Base-by-base conservation (phyloP, 2,888 invertebrate genomes). In the Chrysolina americana region DNA sequence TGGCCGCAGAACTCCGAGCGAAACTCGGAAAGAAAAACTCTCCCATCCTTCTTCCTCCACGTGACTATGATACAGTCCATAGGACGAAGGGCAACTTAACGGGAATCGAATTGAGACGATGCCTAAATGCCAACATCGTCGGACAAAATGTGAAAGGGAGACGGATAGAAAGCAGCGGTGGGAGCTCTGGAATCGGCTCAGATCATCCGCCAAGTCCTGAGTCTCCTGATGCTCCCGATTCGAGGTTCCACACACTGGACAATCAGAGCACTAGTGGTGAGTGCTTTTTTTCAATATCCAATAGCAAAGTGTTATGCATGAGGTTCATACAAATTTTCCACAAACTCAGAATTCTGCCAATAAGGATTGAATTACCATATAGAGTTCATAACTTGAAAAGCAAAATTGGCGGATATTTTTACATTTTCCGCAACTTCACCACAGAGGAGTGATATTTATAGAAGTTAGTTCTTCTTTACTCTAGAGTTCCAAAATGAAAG, bases 41-140 rank as follows among this genome's bases (percentile, higher is more conserved):
- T 11, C 97, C 97, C 0, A 92, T 98, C 69, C 90, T 98, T 23
- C 89, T 98, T 76, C 98, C 98, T 0, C 98, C 98, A 0, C 91
- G 96, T 41, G 98, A 98, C 88, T 98, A 98, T 89, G 98, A 98
- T 88, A 97, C 97, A 0, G 94, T 96, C 2, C 95, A 95, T 86
- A 91, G 95, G 70, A 93, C 91, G 76, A 87, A 94, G 76, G 95
- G 95, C 9, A 94, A 95, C 85, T 87, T 95, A 65, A 91, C 92
- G n/a, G 93, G 93, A 41, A 93, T 94, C 81, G 94, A 94, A 84
- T 87, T 92, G 77, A 87, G 93, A 65, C 89, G 94, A 47, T 94
- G 94, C 83, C 88, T 94, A 65, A 94, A 94, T 84, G 91, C 93
- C 83, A 93, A 92, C 81, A 94, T 94, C 48, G 92, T 92, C 13